These are phyloP conservation scores for Panagrolaimus sp. DNA, from an alignment of 1,140 invertebrate species.

Conservation along the genomic window DNA sequence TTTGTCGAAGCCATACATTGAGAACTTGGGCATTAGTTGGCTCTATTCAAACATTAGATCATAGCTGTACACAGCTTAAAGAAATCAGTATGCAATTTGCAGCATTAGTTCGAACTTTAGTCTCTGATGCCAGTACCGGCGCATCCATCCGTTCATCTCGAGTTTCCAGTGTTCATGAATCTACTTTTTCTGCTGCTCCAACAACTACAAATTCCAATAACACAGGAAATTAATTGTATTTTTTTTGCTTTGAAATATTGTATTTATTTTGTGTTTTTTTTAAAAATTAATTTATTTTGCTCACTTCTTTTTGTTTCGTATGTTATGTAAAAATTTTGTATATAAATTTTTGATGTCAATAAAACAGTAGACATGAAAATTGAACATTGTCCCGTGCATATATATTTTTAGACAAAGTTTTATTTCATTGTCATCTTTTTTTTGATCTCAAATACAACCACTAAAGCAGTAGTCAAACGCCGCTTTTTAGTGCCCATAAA, in stretches of 20 bases:
- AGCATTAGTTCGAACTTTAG: conserved; percentile 21
- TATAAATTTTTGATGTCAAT: too few species aligned
- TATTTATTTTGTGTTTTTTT: not conserved
- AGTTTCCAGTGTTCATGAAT: conserved; percentile 21
- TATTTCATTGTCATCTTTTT: too few species aligned
- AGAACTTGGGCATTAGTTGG: conserved; percentile 55
- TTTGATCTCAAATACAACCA: not conserved
- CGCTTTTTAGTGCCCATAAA: conserved; percentile 10
- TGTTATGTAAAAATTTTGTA: too few species aligned
- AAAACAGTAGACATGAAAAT: too few species aligned
- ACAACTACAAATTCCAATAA: not conserved
- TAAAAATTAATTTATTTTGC: too few species aligned
- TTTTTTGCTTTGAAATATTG: not conserved
- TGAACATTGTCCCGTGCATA: not conserved
- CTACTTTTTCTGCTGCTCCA: conserved; percentile 9
- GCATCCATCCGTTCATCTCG: conserved; percentile 18
- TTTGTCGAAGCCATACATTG: conserved; percentile 50
- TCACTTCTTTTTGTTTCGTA: too few species aligned
- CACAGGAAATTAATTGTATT: not conserved
- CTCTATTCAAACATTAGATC: conserved; percentile 30
- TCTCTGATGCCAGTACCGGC: conserved; percentile 8
- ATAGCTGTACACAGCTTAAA: conserved; percentile 26
- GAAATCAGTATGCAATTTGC: conserved; percentile 24
- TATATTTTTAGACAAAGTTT: conserved; percentile 4
- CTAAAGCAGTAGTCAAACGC: not conserved